Evolutionary conservation across 1,140 invertebrate genomes (phyloP), one percentile per base, ranked within the genome.

Genomic region (Bemisia tabaci): DNA sequence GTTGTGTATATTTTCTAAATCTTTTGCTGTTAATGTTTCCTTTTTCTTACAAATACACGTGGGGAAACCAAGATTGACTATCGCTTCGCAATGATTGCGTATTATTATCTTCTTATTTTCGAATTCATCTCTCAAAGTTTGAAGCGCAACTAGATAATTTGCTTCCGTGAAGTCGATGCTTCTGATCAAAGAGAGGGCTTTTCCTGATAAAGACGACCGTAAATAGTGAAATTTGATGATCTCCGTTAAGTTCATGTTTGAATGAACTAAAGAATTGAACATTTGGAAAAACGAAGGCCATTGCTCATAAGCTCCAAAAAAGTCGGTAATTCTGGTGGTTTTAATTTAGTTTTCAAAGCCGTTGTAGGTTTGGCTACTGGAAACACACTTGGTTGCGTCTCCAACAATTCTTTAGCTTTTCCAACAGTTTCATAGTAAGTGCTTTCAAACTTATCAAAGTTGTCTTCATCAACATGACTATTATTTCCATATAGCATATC

Each of bases 221-320:
- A 63, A 24, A 33, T 63, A 63, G 11, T 63, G 39, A 22, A 63
- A 63, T 33, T 63, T 63, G 33, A 48, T 5, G 5, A 48, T 17
- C 17, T 5, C 5, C 5, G 5, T 48, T 17, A 48, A 17, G 17
- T 48, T 48, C 5, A 17, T 5, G 33, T 48, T 48, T 5, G 33
- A 48, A 48, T 48, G 33, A 48, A 48, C 33, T 17, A 48, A 17
- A 5, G 33, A 48, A 48, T 48, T 5, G 17, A 48, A 48, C 33
- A 48, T 48, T 48, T 48, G 33, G 17, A 48, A 48, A 48, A 48
- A 48, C 17, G 33, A 48, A 9, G 33, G 33, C 33, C 33, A 48
- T 17, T 48, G 33, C 33, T 48, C 33, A 17, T 48, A 48, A 48
- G 17, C 33, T 48, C 33, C 33, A 48, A 9, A 17, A 48, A 48